Evolutionary conservation across 30 jellyfish, hydroid and myxozoan species (phyloP).

Genomic region (Chrysaora quinquecirrha): DNA sequence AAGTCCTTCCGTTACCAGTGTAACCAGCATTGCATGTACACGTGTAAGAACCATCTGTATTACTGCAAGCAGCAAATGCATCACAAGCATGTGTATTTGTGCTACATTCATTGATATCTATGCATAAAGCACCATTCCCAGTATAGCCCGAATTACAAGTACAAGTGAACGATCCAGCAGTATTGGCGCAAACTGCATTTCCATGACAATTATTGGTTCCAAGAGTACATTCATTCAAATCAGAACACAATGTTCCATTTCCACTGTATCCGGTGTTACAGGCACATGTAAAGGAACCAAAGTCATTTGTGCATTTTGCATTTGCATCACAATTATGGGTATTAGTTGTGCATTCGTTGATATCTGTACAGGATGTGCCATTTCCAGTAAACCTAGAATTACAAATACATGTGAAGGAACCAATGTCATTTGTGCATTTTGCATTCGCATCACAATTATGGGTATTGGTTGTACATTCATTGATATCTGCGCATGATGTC

Average conservation of each 20-base stretch:
- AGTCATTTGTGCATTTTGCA: no score
- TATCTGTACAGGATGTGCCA: no score
- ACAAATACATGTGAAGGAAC: no score
- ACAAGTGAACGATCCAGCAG: conserved; percentile 18
- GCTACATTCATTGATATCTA: conserved; percentile 4
- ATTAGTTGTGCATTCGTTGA: no score
- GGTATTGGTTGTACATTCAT: no score
- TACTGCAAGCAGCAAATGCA: conserved; percentile 16
- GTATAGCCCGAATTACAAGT: conserved; percentile 23
- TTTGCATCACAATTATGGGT: no score
- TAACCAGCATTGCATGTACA: conserved; percentile 39
- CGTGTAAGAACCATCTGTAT: not conserved
- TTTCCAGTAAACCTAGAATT: no score
- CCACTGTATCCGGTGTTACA: not conserved
- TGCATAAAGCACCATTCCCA: conserved; percentile 11
- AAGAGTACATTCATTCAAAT: conserved; percentile 10
- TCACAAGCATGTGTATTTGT: conserved; percentile 14
- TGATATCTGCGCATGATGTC: no score
- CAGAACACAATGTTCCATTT: not conserved
- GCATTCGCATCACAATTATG: no score
- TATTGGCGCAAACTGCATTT: conserved; percentile 26
- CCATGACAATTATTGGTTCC: conserved; percentile 22
- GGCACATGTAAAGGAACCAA: no score
- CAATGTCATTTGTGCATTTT: no score
- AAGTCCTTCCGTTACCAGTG: conserved; percentile 12